A percentile compares a stretch with the other conserved stretches of the same genome.
Evolutionary conservation across 2,797 vertebrate species (phyloP).

Genomic region (Sardinella longiceps): DNA sequence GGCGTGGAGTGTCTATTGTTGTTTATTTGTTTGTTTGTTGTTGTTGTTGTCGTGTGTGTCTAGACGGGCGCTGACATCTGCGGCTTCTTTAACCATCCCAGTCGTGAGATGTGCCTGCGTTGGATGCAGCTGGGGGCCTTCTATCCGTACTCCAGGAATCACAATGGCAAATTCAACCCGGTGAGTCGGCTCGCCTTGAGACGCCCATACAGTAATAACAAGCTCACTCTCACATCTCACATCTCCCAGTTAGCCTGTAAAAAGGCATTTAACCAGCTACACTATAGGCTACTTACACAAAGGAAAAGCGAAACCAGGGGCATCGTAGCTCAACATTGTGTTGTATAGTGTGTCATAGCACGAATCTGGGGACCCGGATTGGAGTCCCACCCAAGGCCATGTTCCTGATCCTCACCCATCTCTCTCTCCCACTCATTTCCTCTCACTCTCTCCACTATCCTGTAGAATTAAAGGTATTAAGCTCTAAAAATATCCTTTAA

Average conservation of each 20-base stretch:
- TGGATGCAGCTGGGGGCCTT: conserved; percentile 96
- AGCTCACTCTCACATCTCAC: neutral
- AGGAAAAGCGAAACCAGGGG: neutral
- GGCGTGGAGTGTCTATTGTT: neutral
- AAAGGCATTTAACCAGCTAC: neutral
- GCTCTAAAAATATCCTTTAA: too few relatives aligned
- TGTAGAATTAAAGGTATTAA: too few relatives aligned
- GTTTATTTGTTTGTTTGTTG: too few relatives aligned
- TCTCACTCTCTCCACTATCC: too few relatives aligned
- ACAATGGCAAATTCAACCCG: conserved; percentile 76
- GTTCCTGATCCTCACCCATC: too few relatives aligned
- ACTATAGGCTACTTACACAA: too few relatives aligned
- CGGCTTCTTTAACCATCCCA: conserved; percentile 82
- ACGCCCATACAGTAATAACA: neutral
- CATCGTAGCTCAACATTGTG: too few relatives aligned
- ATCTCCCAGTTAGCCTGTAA: neutral
- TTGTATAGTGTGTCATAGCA: too few relatives aligned
- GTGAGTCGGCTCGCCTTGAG: conserved; percentile 67
- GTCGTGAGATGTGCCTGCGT: conserved; percentile 87
- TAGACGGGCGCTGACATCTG: conserved; percentile 95
- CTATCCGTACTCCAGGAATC: conserved; percentile 91
- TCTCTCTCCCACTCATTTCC: too few relatives aligned
- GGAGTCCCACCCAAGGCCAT: too few relatives aligned
- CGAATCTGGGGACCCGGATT: too few relatives aligned
- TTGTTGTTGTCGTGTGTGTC: conserved; percentile 31